phyloP scores from a whole-genome alignment of 1,140 invertebrate genomes.

The Calephelis virginiensis region DNA sequence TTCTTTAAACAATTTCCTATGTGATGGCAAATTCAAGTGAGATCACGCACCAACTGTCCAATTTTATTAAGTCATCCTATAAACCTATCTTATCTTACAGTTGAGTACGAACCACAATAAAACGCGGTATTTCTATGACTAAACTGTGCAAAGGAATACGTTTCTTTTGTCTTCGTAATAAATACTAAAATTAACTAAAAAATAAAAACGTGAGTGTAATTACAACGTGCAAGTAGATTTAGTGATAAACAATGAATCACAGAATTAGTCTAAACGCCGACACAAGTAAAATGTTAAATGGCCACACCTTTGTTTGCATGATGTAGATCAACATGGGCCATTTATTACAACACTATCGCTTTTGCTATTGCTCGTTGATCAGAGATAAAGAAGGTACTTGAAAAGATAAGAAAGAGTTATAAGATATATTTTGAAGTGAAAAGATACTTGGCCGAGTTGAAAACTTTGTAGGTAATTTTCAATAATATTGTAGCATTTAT shows the following conservation, averaged over 20 bases:
- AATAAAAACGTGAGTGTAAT: not conserved
- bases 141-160: not conserved
- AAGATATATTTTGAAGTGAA: not conserved
- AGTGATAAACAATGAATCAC: constrained; percentile 13
- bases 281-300: not conserved
- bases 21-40: constrained; percentile 1
- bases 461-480: no score
- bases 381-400: not conserved
- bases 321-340: not conserved
- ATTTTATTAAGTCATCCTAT: constrained; percentile 1
- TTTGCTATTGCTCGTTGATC: not conserved
- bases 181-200: not conserved
- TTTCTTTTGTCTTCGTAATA: not conserved
- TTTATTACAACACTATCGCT: constrained; percentile 5
- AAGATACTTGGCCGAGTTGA: not conserved
- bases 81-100: constrained; percentile 9
- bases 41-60: constrained; percentile 9
- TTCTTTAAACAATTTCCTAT: not conserved
- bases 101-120: not conserved
- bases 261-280: constrained; percentile 2
- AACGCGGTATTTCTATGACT: not conserved
- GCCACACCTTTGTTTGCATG: not conserved
- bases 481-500: no score
- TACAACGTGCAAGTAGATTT: constrained; percentile 13
- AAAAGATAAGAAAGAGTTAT: constrained; percentile 5